Base-by-base conservation (phyloP, 2,888 invertebrate genomes). In the Drosophila nr. perissopoda region DNA sequence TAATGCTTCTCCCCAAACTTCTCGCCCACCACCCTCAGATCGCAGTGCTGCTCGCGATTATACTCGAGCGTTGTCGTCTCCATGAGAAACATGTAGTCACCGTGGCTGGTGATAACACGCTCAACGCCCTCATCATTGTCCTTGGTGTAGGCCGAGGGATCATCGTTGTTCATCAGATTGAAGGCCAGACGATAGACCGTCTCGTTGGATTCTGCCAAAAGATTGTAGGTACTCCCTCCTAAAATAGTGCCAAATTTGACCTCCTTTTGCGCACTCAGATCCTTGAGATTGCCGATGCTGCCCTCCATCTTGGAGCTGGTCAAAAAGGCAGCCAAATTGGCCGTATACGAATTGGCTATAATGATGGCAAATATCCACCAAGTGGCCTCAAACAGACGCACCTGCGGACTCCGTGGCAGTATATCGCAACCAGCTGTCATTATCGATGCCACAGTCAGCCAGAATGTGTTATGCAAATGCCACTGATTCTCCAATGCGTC, bases 31-130 rank as follows among this genome's bases (percentile, higher is more conserved):
- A 96, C 96, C 68, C 95, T 96, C 76, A 98, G 94, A 70, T 96
- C 95, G 92, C 98, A 98, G 90, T 96, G 94, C 81, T 96, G 94
- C 92, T 97, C 96, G 70, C 95, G 96, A 83, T 95, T 96, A 93
- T 98, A 99, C 93, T 99, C 99, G 79, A 99, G 96, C 27, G 96
- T 96, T 0, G 98, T 96, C 33, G 98, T 98, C 94, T 99, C 99
- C 97, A 99, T 98, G 75, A 99, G 95, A 92, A 97, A 99, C 46
- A 98, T 99, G 92, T 98, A 99, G 74, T 94, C 95, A 7, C 96
- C 95, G 85, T 95, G 95, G 62, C 95, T 96, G 89, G 94, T 95
- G 31, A 95, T 86, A 0, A 99, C 98, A 33, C 97, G 94, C 21
- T 97, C 96, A 4, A 97, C 96, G 0, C 99, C 99, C 88, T 98